These are phyloP conservation scores for Clarias pachynema DNA, from an alignment of 2,797 vertebrate genomes.

Conservation along the genomic window DNA sequence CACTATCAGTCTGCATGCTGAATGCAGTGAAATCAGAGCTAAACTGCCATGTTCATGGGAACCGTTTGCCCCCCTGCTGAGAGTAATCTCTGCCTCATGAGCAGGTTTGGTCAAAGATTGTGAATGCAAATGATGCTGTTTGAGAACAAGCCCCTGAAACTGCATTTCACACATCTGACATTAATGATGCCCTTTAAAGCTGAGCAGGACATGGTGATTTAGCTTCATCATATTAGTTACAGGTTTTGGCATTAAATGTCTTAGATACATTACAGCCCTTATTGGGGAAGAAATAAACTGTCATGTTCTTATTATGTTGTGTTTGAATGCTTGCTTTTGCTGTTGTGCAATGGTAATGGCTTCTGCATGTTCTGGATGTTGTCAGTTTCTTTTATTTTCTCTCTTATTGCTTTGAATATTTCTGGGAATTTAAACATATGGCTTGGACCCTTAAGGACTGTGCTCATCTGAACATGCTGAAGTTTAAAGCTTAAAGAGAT, in stretches of 20 bases:
- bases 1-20: conserved; percentile 36
- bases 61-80: conserved; percentile 34
- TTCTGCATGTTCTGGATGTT: not conserved
- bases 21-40: conserved; percentile 34
- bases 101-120: conserved; percentile 30
- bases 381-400: not conserved
- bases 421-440: not conserved
- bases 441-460: not conserved
- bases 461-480: not conserved
- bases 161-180: conserved; percentile 13
- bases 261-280: not conserved
- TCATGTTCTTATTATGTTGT: conserved; percentile 15
- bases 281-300: not conserved
- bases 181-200: conserved; percentile 5
- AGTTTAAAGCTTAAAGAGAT: not conserved
- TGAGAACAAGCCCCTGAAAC: conserved; percentile 7
- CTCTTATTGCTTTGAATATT: not conserved
- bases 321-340: not conserved
- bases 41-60: conserved; percentile 34
- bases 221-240: not conserved
- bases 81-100: conserved; percentile 20
- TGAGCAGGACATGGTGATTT: conserved; percentile 8
- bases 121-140: conserved; percentile 12
- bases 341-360: not conserved
- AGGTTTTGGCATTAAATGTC: not conserved